A percentile compares a stretch with the other conserved stretches of the same genome.
These are phyloP conservation scores for Agrypnia vestita DNA, from an alignment of 1,140 invertebrate species.

Conservation along the genomic window DNA sequence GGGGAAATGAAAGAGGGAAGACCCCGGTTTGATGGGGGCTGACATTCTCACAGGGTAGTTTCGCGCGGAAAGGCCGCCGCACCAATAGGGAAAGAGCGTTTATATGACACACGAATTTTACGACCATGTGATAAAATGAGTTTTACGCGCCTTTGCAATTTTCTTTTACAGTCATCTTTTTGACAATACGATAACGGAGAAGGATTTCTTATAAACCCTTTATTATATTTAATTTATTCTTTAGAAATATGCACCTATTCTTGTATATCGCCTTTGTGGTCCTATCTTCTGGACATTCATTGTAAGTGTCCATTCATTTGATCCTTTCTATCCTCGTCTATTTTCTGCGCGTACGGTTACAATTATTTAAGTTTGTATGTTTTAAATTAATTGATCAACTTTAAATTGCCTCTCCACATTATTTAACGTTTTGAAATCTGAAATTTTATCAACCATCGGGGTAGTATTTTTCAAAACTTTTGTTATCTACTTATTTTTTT, in stretches of 20 bases:
- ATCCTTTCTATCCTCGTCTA: not conserved
- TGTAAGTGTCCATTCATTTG: not conserved
- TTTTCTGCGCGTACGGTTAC: not conserved
- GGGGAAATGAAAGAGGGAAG: slow-evolving; percentile 26
- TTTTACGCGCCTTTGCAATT: slow-evolving; percentile 56
- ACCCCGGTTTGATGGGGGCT: slow-evolving; percentile 53
- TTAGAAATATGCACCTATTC: not conserved
- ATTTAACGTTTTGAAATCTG: too few relatives aligned
- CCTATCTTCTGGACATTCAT: not conserved
- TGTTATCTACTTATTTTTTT: too few relatives aligned
- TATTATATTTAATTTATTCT: not conserved
- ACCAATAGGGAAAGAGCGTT: slow-evolving; percentile 41
- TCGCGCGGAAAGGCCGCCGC: slow-evolving; percentile 27
- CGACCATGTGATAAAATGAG: slow-evolving; percentile 28
- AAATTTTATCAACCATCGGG: too few relatives aligned
- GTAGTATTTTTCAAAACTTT: too few relatives aligned
- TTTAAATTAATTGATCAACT: too few relatives aligned
- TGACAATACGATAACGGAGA: slow-evolving; percentile 67
- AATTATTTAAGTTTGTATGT: not conserved
- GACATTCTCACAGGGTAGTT: slow-evolving; percentile 53
- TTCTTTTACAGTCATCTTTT: slow-evolving; percentile 65
- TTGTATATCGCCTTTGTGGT: not conserved
- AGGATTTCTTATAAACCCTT: not conserved
- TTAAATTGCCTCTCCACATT: too few relatives aligned
- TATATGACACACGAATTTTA: slow-evolving; percentile 52